Evolutionary conservation across 2,113 vertebrate genomes (phyloP).

Genomic region (Chinchilla lanigera): DNA sequence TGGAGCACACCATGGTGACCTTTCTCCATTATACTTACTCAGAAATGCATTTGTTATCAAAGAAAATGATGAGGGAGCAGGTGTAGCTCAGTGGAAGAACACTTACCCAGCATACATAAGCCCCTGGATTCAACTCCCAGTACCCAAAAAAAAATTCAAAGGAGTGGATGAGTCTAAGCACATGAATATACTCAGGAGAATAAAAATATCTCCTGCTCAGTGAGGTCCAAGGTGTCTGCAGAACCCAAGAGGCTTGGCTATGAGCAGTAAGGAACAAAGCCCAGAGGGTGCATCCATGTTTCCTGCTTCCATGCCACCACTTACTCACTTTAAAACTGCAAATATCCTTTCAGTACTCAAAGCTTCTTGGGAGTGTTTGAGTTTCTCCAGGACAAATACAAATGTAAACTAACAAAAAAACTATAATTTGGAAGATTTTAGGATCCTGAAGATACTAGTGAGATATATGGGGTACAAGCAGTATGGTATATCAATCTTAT

Average conservation of each 20-base stretch:
- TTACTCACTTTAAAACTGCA: not conserved
- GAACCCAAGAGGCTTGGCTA: not conserved
- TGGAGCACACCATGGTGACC: not conserved
- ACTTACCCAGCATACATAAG: not conserved
- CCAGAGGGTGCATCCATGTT: fast-evolving
- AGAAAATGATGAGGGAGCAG: not conserved
- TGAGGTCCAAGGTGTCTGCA: not conserved
- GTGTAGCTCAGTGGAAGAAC: not conserved
- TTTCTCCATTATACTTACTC: not conserved
- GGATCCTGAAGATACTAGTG: not conserved
- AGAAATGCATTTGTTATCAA: not conserved
- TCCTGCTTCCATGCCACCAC: not conserved
- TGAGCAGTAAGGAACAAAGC: fast-evolving
- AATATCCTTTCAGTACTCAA: not conserved
- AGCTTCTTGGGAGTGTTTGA: not conserved
- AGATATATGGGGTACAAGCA: not conserved
- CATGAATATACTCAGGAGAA: not conserved
- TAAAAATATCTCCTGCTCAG: not conserved
- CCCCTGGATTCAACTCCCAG: not conserved
- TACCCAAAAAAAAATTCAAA: not conserved
- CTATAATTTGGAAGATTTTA: not conserved
- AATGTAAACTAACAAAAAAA: not conserved
- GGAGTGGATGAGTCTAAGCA: not conserved
- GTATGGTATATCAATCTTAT: not conserved
- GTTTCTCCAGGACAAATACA: not conserved